Evolutionary conservation across 1,140 invertebrate species (phyloP).

Genomic region (Zaprionus taronus): DNA sequence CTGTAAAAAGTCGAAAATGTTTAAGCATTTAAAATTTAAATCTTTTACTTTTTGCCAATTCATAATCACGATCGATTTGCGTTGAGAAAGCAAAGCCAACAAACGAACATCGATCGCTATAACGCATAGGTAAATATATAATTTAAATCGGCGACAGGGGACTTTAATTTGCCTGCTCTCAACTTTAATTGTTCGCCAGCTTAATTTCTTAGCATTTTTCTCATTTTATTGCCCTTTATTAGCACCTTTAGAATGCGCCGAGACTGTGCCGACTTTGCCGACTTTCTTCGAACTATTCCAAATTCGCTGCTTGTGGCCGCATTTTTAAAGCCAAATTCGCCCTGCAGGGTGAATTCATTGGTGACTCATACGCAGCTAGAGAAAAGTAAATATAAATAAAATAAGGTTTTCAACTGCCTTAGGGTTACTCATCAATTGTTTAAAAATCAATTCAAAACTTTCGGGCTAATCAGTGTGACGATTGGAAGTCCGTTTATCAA

Average conservation of each 20-base stretch:
- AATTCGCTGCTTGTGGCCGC: neutral
- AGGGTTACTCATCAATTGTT: conserved; percentile 9
- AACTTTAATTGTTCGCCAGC: conserved; percentile 1
- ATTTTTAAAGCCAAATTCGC: conserved; percentile 21
- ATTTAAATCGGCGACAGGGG: neutral
- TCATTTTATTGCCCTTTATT: neutral
- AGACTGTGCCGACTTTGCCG: neutral
- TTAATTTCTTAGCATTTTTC: neutral
- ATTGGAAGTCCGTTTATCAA: neutral
- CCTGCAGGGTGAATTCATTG: neutral
- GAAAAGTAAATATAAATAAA: neutral
- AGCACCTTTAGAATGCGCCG: conserved; percentile 17
- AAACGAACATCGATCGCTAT: conserved; percentile 4
- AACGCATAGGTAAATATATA: neutral
- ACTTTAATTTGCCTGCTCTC: neutral
- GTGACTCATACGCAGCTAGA: neutral
- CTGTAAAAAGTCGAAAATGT: conserved; percentile 45
- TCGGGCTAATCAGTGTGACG: conserved; percentile 20
- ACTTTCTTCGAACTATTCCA: conserved; percentile 39
- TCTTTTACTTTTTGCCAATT: conserved; percentile 35
- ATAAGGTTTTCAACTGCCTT: neutral
- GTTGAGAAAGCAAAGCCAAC: conserved; percentile 29
- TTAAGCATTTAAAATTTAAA: conserved; percentile 43
- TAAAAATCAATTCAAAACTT: conserved; percentile 10
- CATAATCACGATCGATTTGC: conserved; percentile 45